phyloP scores from a whole-genome alignment of 2,113 vertebrate genomes.

The Pterocles burchelli region DNA sequence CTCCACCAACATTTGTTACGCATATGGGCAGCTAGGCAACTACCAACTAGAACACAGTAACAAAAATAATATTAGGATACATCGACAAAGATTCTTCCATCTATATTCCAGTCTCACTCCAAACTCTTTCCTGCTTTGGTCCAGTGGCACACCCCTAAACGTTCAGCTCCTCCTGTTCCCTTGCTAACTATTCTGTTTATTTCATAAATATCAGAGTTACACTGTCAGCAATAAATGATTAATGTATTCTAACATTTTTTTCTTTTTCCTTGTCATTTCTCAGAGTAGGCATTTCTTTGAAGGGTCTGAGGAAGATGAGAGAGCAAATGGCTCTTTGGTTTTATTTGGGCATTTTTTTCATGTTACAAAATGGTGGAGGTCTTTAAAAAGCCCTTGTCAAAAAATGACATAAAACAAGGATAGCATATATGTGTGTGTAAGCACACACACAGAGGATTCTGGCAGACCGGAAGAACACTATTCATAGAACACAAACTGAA shows the following conservation, averaged over 20 bases:
- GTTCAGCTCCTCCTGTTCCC: background rate
- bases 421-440: fast-evolving
- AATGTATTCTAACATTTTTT: background rate
- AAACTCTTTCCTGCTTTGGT: background rate
- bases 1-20: background rate
- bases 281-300: background rate
- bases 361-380: background rate
- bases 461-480: background rate
- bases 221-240: background rate
- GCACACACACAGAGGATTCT: background rate
- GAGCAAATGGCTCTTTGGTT: background rate
- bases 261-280: background rate
- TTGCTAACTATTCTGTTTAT: background rate
- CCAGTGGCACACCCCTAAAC: background rate
- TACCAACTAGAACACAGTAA: background rate
- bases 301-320: background rate
- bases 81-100: background rate
- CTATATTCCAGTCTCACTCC: background rate
- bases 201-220: background rate
- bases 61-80: background rate
- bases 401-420: background rate
- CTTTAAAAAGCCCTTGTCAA: background rate
- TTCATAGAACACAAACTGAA: background rate
- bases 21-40: background rate
- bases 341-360: background rate